A percentile compares a stretch with the other conserved stretches of the same genome.
phyloP scores from a whole-genome alignment of 2,888 invertebrate species.

The Lycocerus yunnanus region DNA sequence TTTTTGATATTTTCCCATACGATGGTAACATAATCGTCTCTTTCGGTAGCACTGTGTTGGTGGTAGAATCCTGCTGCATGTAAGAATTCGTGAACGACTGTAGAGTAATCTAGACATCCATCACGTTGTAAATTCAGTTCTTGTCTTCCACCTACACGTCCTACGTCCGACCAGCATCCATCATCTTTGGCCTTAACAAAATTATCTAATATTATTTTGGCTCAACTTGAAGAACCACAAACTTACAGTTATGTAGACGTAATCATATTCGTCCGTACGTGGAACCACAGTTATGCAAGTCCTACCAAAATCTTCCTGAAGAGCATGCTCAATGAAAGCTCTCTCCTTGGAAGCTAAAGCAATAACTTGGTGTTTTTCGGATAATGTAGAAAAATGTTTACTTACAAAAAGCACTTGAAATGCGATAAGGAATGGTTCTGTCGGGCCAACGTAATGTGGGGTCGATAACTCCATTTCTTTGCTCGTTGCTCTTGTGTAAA shows the following conservation, averaged over 20 bases:
- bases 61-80: conserved; percentile 83
- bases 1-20: conserved; percentile 71
- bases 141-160: conserved; percentile 22
- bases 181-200: conserved; percentile 6
- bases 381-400: not conserved
- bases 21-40: conserved; percentile 76
- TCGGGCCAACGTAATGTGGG: not conserved
- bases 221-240: not conserved
- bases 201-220: not conserved
- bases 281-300: conserved; percentile 6
- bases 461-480: conserved; percentile 10
- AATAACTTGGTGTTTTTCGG: not conserved
- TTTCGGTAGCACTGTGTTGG: conserved; percentile 78
- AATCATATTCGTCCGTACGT: not conserved
- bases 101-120: conserved; percentile 65
- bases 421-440: conserved; percentile 4
- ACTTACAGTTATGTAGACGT: conserved; percentile 15
- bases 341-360: not conserved
- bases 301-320: not conserved
- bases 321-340: not conserved
- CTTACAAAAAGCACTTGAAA: not conserved
- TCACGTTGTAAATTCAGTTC: conserved; percentile 49
- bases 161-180: conserved; percentile 27
- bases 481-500: not conserved
- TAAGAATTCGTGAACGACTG: conserved; percentile 76